Evolutionary conservation across 1,140 invertebrate genomes (phyloP), one percentile per base, ranked within the genome.

Genomic region (Microplitis demolitor): DNA sequence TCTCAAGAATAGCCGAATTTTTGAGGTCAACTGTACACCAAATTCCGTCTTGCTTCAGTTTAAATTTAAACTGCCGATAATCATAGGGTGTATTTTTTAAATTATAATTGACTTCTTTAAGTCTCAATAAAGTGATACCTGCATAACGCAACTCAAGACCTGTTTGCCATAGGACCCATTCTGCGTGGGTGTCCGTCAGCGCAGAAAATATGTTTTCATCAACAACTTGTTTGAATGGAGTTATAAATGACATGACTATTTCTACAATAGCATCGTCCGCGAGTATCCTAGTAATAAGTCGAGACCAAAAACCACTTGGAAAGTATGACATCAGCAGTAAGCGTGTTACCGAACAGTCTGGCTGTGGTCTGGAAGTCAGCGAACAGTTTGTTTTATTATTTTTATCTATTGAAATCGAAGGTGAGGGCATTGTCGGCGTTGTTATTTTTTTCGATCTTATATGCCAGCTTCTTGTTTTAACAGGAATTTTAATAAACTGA

Each of bases 241-340:
- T 78, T 13, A 87, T 68, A 37, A 88, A 87, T 0, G 86, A 84
- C 83, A 87, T 85, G 0, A 96, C 91, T n/a, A 95, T 95, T 71
- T 95, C 93, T 1, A 94, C 91, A 33, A 97, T 92, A 9, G 92
- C 89, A 75, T 97, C 93, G 84, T 99, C 97, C 0, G 96, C 96
- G 33, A 99, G 85, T 62, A 99, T 92, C 24, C 97, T 87, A 0
- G 97, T 97, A 11, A 98, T 96, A 3, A 99, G 89, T 8, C 98
- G 88, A 0, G 97, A 95, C 98, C 98, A 99, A 86, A 99, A 99
- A 0, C 98, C 98, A 76, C 95, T 95, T 0, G 98, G 98, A 82
- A 99, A 96, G 85, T 99, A 99, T 0, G 97, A 97, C 91, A 99
- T 94, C 1, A 97, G 86, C 3, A 97, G 85, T 34, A 97, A 85